phyloP scores from a whole-genome alignment of 2,113 vertebrate species.

The Agelaius tricolor region DNA sequence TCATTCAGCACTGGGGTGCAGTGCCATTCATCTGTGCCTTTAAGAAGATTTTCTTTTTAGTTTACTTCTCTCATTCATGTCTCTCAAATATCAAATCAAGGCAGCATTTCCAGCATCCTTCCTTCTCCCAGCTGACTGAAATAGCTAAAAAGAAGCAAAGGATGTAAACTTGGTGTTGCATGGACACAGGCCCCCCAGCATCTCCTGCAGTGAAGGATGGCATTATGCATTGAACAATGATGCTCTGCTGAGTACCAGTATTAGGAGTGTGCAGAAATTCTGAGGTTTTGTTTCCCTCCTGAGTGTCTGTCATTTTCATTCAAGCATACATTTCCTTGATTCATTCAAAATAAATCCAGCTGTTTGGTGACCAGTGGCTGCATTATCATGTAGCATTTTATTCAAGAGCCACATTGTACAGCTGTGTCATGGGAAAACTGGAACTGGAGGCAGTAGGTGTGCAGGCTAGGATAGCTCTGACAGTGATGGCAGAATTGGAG shows the following conservation, averaged over 20 bases:
- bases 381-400: neutral
- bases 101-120: neutral
- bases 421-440: neutral
- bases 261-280: neutral
- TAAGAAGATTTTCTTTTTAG: neutral
- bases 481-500: neutral
- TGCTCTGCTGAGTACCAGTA: neutral
- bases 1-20: neutral
- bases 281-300: neutral
- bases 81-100: neutral
- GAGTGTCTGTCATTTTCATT: neutral
- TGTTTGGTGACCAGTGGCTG: neutral
- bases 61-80: neutral
- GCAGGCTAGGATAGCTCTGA: neutral
- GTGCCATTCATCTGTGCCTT: neutral
- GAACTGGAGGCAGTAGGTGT: neutral
- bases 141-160: neutral
- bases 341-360: neutral
- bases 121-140: neutral
- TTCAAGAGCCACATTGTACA: neutral
- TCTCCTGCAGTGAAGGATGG: neutral
- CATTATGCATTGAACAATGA: neutral
- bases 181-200: fast-evolving
- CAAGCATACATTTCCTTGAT: neutral
- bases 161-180: neutral